Evolutionary conservation across 2,797 vertebrate genomes (phyloP).

Genomic region (Apodemus agrarius): DNA sequence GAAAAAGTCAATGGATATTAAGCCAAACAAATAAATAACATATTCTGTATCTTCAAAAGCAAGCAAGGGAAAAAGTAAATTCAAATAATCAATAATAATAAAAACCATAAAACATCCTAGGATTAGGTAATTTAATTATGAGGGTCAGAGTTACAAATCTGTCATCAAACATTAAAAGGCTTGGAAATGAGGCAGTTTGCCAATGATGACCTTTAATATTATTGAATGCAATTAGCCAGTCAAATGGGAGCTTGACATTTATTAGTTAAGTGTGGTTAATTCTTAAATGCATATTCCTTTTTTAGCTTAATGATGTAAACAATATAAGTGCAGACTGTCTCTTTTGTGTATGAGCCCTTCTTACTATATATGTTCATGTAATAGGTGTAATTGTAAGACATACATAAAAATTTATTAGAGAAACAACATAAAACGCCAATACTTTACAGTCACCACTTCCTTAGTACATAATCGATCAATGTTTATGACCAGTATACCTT

Average conservation of each 20-base stretch:
- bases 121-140: conserved; percentile 77
- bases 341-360: not conserved
- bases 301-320: conserved; percentile 28
- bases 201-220: conserved; percentile 67
- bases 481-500: not conserved
- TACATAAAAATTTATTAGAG: conserved; percentile 32
- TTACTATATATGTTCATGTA: conserved; percentile 20
- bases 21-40: conserved; percentile 65
- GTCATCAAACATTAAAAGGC: conserved; percentile 38
- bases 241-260: conserved; percentile 68
- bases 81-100: conserved; percentile 56
- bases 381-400: not conserved
- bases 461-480: not conserved
- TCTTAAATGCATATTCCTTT: conserved; percentile 49
- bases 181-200: conserved; percentile 52
- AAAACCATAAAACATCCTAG: conserved; percentile 69
- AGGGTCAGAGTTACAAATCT: conserved; percentile 60
- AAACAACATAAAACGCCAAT: not conserved
- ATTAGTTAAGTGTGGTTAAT: conserved; percentile 69
- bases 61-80: conserved; percentile 60
- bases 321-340: conserved; percentile 33
- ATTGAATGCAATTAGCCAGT: conserved; percentile 65
- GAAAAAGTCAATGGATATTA: conserved; percentile 76
- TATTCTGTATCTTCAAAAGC: conserved; percentile 65
- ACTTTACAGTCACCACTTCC: not conserved